Conservation (phyloP, 2,797 vertebrate species). For the Rhinella marina region DNA sequence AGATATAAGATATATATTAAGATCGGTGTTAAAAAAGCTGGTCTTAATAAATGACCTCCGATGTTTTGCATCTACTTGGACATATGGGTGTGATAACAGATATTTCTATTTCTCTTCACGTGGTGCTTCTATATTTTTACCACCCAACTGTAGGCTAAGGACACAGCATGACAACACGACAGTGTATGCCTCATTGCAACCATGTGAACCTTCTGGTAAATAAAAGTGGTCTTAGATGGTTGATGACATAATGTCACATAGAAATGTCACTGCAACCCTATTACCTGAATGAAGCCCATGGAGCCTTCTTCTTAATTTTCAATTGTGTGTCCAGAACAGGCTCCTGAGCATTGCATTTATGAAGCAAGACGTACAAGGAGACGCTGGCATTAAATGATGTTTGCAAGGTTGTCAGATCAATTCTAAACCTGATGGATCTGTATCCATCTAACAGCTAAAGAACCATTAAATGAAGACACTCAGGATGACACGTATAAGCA, state of each 20-base stretch:
- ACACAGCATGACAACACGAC: neutral
- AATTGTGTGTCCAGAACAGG: neutral
- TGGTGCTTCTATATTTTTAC: neutral
- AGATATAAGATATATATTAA: too few relatives aligned
- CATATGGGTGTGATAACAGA: neutral
- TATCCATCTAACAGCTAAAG: slow-evolving; percentile 1
- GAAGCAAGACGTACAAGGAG: neutral
- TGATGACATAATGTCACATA: neutral
- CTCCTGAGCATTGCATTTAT: neutral
- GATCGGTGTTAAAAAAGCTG: too few relatives aligned
- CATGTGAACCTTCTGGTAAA: neutral
- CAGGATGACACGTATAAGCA: neutral
- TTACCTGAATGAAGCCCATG: neutral
- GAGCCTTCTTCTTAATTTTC: neutral
- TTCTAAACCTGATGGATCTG: neutral
- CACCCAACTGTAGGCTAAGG: neutral
- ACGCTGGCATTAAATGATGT: neutral
- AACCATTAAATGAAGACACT: neutral
- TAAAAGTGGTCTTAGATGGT: neutral
- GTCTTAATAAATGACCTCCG: too few relatives aligned
- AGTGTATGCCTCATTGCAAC: neutral
- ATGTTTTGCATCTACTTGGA: neutral
- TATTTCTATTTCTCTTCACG: neutral
- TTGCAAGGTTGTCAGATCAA: neutral
- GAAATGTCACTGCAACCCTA: neutral